Evolutionary conservation across 2,888 invertebrate species (phyloP), one percentile per base, ranked within the genome.

Genomic region (Lasioglossum marginatum): DNA sequence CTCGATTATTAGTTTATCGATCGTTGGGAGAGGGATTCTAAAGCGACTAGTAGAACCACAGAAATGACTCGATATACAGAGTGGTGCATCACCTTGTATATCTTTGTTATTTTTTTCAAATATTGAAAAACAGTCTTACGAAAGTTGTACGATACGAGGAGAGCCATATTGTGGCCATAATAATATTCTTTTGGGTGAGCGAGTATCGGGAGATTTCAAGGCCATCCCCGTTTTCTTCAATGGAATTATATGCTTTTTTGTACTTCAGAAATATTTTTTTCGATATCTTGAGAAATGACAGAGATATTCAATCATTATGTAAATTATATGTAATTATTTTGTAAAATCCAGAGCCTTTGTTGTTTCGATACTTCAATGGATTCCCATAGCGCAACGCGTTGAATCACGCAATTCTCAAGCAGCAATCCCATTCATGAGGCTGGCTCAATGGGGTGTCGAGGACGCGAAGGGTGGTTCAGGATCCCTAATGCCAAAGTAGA

Each of bases 341-440:
- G 52, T n/a, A 57, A 57, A 57, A n/a, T n/a, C 12, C n/a, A n/a
- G 57, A 12, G 1, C 12, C n/a, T n/a, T n/a, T 52, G 10, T 23
- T 6, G 52, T 57, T n/a, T 57, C 57, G 57, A 4, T n/a, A n/a
- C 57, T 57, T n/a, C 52, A 52, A 52, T n/a, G 52, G n/a, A n/a
- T 10, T n/a, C 52, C 52, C 52, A 52, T 52, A 52, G 10, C 52
- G n/a, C 52, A 52, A 52, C 52, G n/a, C n/a, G 8, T n/a, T n/a
- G n/a, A n/a, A 8, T 57, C 57, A 10, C n/a, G 4, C 8, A 57
- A n/a, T n/a, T n/a, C 57, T 57, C 57, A 68, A 60, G 76, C 83
- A 72, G 52, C 72, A 79, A 78, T 82, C 85, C 81, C 90, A 91
- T 92, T 92, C 87, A 92, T 89, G 87, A 81, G 81, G 83, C 81